These are phyloP conservation scores for Platorchestia sp. DNA, from an alignment of 1,140 invertebrate genomes.

Conservation along the genomic window DNA sequence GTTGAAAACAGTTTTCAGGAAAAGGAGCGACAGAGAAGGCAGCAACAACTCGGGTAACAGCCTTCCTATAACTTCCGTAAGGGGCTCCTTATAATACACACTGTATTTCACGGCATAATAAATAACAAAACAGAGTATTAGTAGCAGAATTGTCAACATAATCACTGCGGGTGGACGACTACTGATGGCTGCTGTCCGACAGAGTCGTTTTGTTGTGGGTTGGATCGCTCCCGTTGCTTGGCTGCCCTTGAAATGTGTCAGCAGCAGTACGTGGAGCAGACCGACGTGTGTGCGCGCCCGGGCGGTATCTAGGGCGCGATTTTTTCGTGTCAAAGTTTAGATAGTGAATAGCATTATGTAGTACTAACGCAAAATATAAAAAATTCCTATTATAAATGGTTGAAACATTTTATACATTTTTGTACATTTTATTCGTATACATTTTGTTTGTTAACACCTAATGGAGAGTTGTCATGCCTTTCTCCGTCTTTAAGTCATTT, in stretches of 20 bases:
- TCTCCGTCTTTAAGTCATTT: no score
- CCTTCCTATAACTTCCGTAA: background rate
- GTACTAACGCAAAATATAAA: background rate
- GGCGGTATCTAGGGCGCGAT: background rate
- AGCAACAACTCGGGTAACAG: background rate
- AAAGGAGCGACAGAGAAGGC: background rate
- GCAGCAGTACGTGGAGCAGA: background rate
- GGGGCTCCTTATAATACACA: background rate
- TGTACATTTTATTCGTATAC: background rate
- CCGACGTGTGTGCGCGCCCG: no score
- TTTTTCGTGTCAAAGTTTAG: background rate
- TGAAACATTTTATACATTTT: background rate
- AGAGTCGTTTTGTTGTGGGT: background rate
- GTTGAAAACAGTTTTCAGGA: slow-evolving; percentile 3
- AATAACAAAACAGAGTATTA: background rate
- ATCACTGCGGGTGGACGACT: background rate
- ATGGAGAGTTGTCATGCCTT: no score
- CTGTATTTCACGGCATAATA: background rate
- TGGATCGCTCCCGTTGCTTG: background rate
- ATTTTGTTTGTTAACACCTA: background rate
- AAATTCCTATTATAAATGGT: background rate
- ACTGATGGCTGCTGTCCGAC: background rate
- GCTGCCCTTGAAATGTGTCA: background rate
- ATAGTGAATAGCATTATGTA: no score
- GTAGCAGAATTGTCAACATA: background rate